Conservation (phyloP, 2,888 invertebrate genomes). For the Dryomyza anilis region DNA sequence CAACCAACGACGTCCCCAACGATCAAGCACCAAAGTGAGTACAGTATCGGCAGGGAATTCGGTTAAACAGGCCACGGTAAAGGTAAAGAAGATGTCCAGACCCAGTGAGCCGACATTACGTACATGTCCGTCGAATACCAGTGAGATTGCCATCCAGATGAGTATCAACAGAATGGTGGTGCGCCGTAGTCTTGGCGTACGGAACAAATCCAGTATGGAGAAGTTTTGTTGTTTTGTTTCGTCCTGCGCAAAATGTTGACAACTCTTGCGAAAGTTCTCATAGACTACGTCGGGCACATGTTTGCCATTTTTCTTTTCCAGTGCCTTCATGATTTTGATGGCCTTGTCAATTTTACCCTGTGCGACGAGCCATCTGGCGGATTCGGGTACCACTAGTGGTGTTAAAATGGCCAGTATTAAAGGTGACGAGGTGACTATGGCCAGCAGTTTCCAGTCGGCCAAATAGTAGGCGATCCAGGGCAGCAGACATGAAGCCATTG, state of each 20-base stretch:
- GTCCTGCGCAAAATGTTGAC: conserved; percentile 71
- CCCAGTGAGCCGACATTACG: conserved; percentile 85
- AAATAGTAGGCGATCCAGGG: conserved; percentile 86
- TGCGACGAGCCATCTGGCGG: conserved; percentile 86
- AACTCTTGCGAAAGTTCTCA: conserved; percentile 70
- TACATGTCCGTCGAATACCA: conserved; percentile 88
- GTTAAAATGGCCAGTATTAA: conserved; percentile 73
- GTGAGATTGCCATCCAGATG: conserved; percentile 88
- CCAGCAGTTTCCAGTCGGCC: conserved; percentile 78
- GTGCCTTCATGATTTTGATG: conserved; percentile 75
- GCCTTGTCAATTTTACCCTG: conserved; percentile 84
- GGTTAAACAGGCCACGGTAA: conserved; percentile 82
- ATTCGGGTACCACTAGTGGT: conserved; percentile 81
- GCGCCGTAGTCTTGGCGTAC: conserved; percentile 75
- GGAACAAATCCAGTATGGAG: conserved; percentile 81
- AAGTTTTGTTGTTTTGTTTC: conserved; percentile 74
- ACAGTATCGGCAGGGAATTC: conserved; percentile 86
- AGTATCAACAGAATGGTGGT: conserved; percentile 79
- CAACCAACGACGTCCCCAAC: conserved; percentile 85
- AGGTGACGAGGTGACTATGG: conserved; percentile 80
- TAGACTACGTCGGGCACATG: conserved; percentile 76
- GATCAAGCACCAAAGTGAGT: conserved; percentile 73
- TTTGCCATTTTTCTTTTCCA: conserved; percentile 79
- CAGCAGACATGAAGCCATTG: conserved; percentile 75
- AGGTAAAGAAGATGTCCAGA: conserved; percentile 81